These are phyloP conservation scores for Rhyacichthys aspro DNA, from an alignment of 2,797 vertebrate species.

Conservation along the genomic window DNA sequence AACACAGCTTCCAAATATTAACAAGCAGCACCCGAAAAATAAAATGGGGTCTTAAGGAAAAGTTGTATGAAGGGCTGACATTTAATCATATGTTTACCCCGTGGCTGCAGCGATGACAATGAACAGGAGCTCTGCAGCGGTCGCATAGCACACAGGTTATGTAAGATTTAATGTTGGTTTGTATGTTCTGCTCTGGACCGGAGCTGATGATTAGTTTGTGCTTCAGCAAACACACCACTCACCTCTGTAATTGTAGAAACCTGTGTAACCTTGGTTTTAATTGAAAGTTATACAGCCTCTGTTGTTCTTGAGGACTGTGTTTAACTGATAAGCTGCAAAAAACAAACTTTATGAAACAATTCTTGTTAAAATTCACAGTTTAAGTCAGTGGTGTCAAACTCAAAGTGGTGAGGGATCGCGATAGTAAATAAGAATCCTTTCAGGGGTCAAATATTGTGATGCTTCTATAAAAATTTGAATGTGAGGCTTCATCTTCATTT, in stretches of 20 bases:
- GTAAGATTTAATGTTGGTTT: conserved; percentile 53
- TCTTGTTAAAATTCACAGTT: background rate
- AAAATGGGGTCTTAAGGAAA: background rate
- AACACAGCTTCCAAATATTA: background rate
- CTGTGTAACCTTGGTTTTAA: conserved; percentile 45
- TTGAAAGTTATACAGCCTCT: conserved; percentile 9
- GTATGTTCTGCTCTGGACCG: conserved; percentile 18
- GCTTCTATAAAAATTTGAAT: too few relatives aligned
- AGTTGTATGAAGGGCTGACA: conserved; percentile 26
- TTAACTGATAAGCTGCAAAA: background rate
- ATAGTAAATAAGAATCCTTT: too few relatives aligned
- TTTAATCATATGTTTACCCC: conserved; percentile 46
- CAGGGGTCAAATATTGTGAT: too few relatives aligned
- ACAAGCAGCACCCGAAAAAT: conserved; percentile 2
- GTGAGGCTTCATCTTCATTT: too few relatives aligned
- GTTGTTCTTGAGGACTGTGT: background rate
- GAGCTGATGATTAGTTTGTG: conserved; percentile 25
- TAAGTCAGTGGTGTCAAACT: too few relatives aligned
- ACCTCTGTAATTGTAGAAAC: conserved; percentile 43
- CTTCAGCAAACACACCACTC: conserved; percentile 52
- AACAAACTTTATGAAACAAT: too few relatives aligned
- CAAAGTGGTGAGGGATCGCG: too few relatives aligned
- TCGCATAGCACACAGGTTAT: conserved; percentile 28
- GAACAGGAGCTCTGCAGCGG: conserved; percentile 18
- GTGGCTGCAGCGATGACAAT: conserved; percentile 24